Evolutionary conservation across 2,888 invertebrate species (phyloP).

Genomic region (Lasioglossum malachurum): DNA sequence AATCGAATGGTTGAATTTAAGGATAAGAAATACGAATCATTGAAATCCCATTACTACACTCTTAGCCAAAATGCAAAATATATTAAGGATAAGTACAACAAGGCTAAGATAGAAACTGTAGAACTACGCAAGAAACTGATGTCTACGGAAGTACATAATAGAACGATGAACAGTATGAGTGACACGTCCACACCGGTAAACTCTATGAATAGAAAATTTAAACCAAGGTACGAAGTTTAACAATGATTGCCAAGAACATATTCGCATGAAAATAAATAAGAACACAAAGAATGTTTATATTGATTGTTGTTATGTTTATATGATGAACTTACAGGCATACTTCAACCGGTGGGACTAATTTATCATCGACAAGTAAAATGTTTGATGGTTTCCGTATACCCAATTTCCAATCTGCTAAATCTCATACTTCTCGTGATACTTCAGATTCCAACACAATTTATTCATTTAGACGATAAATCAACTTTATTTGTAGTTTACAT

Average conservation of each 20-base stretch:
- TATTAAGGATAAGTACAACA: constrained; percentile 38
- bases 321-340: neutral
- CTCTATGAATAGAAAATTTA: neutral
- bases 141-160: constrained; percentile 4
- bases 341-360: constrained; percentile 12
- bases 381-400: constrained; percentile 40
- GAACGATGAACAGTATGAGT: neutral
- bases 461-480: constrained; percentile 11
- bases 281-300: neutral
- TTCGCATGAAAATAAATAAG: neutral
- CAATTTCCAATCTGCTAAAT: neutral
- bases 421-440: neutral
- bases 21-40: constrained; percentile 67
- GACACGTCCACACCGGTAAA: constrained; percentile 6
- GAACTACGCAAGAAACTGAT: constrained; percentile 32
- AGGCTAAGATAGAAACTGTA: constrained; percentile 24
- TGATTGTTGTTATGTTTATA: neutral
- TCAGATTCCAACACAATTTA: constrained; percentile 5
- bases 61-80: constrained; percentile 9
- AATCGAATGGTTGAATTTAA: constrained; percentile 32
- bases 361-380: neutral
- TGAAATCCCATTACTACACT: constrained; percentile 48
- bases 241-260: neutral
- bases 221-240: neutral
- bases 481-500: neutral